Conservation (phyloP, 2,113 vertebrate species). For the Callaeas wilsoni region DNA sequence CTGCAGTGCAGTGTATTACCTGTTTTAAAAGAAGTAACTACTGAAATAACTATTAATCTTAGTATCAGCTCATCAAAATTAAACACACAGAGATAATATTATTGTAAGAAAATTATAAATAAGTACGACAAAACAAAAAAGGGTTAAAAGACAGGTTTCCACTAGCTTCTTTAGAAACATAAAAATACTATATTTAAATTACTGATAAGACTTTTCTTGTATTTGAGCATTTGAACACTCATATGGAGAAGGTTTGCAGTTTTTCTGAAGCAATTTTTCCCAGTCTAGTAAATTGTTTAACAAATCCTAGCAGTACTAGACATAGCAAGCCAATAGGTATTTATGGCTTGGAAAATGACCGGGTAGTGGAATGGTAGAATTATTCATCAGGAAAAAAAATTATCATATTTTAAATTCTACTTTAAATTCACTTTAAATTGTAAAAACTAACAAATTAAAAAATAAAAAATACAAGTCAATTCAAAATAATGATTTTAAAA, state of each 20-base stretch:
- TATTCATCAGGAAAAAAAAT: background rate
- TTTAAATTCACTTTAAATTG: too few relatives aligned
- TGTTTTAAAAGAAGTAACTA: background rate
- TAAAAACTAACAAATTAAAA: background rate
- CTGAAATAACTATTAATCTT: conserved; percentile 34
- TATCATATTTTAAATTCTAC: background rate
- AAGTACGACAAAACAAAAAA: background rate
- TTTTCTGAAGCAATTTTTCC: background rate
- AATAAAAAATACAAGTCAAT: background rate
- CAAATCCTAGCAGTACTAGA: background rate
- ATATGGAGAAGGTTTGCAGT: background rate
- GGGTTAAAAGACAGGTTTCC: background rate
- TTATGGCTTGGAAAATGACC: background rate
- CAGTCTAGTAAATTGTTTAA: background rate
- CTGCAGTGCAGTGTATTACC: background rate
- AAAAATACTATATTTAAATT: background rate
- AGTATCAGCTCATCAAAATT: background rate
- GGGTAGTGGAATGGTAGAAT: background rate
- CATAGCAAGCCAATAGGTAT: background rate
- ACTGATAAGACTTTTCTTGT: background rate
- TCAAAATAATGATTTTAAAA: background rate
- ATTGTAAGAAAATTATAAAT: conserved; percentile 27
- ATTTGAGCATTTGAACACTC: background rate
- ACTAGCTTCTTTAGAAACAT: background rate
- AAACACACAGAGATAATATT: background rate